phyloP scores from a whole-genome alignment of 1,140 invertebrate species.

The Drosophila baimaii region DNA sequence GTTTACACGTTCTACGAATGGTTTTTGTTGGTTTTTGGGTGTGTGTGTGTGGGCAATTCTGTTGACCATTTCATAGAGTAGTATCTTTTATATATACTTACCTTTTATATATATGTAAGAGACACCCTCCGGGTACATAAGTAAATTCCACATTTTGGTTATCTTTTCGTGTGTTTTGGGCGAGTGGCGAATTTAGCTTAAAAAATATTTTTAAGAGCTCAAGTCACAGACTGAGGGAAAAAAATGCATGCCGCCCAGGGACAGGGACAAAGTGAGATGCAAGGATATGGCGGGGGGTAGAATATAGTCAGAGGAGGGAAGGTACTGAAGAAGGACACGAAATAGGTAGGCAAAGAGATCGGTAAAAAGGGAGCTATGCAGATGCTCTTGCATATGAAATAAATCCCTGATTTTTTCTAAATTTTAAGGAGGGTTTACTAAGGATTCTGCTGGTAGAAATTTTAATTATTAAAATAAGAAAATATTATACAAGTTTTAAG shows the following conservation, averaged over 20 bases:
- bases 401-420: not conserved
- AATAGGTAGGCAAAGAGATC: not conserved
- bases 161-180: slow-evolving; percentile 39
- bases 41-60: not conserved
- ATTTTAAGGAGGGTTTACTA: not conserved
- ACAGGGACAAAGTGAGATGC: slow-evolving; percentile 45
- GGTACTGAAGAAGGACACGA: slow-evolving; percentile 24
- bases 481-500: not conserved
- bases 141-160: slow-evolving; percentile 39
- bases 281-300: not conserved
- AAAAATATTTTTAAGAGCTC: slow-evolving; percentile 73
- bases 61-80: slow-evolving; percentile 44
- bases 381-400: not conserved
- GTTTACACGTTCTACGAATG: slow-evolving; percentile 27
- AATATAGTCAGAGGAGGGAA: not conserved
- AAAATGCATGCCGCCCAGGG: slow-evolving; percentile 47
- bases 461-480: not conserved
- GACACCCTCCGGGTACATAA: slow-evolving; percentile 22
- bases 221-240: slow-evolving; percentile 50
- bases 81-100: not conserved
- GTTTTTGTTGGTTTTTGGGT: no score
- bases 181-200: slow-evolving; percentile 48
- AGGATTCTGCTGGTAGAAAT: accelerated
- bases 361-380: not conserved
- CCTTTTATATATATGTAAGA: slow-evolving; percentile 17